phyloP scores from a whole-genome alignment of 2,113 vertebrate species.

The Platanista minor region DNA sequence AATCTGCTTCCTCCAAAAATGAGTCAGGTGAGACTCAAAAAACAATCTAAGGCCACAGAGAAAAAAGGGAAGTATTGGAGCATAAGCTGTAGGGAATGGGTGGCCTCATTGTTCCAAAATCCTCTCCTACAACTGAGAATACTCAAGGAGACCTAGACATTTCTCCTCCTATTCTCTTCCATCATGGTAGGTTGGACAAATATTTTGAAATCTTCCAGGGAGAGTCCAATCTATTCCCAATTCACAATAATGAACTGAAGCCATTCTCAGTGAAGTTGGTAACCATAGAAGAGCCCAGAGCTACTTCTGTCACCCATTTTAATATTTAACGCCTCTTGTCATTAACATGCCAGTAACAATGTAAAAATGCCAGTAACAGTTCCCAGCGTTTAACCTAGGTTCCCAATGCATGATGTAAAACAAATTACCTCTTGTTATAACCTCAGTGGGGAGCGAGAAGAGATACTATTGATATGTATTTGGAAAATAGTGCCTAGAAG shows the following conservation, averaged over 20 bases:
- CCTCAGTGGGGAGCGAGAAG: background rate
- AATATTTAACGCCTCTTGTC: background rate
- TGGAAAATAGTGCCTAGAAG: background rate
- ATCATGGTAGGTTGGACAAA: background rate
- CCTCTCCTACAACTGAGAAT: background rate
- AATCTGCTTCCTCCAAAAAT: background rate
- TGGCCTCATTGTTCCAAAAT: background rate
- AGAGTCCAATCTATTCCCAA: background rate
- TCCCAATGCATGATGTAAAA: background rate
- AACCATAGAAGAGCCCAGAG: background rate
- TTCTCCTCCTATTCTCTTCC: background rate
- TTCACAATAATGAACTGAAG: background rate
- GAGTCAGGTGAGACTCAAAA: background rate
- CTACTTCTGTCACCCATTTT: background rate
- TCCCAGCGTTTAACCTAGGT: background rate
- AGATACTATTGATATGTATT: background rate
- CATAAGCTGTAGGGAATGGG: background rate
- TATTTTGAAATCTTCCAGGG: slow-evolving; percentile 17
- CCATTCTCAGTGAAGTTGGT: background rate
- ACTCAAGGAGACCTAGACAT: background rate
- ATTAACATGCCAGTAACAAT: background rate
- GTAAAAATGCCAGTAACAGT: background rate
- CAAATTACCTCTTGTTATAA: background rate
- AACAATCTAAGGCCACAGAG: background rate
- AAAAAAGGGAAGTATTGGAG: background rate